Evolutionary conservation across 2,113 vertebrate genomes (phyloP), one percentile per base, ranked within the genome.

Genomic region (Leptodactylus fuscus): DNA sequence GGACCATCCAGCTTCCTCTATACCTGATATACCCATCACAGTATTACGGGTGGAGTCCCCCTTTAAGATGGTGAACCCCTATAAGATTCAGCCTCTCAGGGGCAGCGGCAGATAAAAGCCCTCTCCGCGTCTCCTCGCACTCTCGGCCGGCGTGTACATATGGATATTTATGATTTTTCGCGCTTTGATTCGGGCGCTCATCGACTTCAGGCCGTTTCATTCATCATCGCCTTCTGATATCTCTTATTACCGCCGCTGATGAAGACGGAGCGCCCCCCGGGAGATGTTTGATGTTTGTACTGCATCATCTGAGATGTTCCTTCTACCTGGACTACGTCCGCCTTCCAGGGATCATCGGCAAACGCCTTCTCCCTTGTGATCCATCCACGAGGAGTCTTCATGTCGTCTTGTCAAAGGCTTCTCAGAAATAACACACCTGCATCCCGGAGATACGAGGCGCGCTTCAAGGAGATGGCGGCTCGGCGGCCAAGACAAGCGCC

Each of bases 271-370:
- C n/a, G 41, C 7, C 44, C 73, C 32, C n/a, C 44, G 5, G 46
- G 16, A 44, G 41, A 75, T 74, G 73, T 75, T 48, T 75, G 41
- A n/a, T n/a, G n/a, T n/a, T n/a, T n/a, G n/a, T 9, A 48, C 71
- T 34, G 13, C 62, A 32, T 67, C n/a, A n/a, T n/a, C n/a, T n/a
- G n/a, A n/a, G n/a, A n/a, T n/a, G n/a, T n/a, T 67, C 29, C 62
- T 34, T 67, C 6, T 34, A 18, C 27, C 62, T 67, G 62, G 62
- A 16, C 29, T 34, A 18, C 62, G 29, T 20, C 62, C 18, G 60
- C n/a, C 62, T 67, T 34, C 62, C 5, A 34, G 29, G 29, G 16
- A 18, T 32, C 16, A 29, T 18, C 60, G 5, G 32, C 60, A 62
- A 34, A 34, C 27, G n/a, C n/a, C n/a, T n/a, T 8, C 29, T 34